Evolutionary conservation across 2,113 vertebrate genomes (phyloP).

Genomic region (Acanthisitta chloris): DNA sequence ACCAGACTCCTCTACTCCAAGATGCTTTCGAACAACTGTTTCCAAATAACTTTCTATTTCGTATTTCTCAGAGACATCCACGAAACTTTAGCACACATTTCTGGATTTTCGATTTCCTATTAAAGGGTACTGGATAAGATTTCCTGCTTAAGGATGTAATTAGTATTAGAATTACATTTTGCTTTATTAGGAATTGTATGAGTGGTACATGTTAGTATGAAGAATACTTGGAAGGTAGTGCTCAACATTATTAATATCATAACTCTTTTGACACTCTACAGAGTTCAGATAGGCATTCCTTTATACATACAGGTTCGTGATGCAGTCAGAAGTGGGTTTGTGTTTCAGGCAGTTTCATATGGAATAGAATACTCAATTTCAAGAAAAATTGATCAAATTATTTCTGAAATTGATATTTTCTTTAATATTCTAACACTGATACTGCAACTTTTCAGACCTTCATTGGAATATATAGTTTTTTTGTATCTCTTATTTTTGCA

Average conservation of each 20-base stretch:
- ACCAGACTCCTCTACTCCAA: neutral
- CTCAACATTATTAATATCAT: neutral
- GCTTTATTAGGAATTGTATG: neutral
- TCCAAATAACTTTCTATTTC: neutral
- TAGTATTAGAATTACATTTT: neutral
- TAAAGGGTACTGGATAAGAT: neutral
- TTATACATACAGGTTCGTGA: accelerated
- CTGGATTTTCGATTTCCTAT: neutral
- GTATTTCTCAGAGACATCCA: neutral
- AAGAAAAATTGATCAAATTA: neutral
- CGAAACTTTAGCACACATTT: neutral
- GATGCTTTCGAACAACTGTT: neutral
- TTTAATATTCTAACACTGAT: neutral
- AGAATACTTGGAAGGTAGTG: neutral
- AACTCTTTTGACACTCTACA: neutral
- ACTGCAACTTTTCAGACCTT: neutral
- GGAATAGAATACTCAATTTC: neutral
- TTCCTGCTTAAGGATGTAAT: neutral
- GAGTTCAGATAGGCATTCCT: neutral
- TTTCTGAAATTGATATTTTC: neutral
- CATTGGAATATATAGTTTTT: neutral
- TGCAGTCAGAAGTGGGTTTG: neutral
- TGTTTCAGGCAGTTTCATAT: neutral
- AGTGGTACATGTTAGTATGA: neutral
- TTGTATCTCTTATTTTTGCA: neutral